Conservation (phyloP, 2,797 vertebrate genomes). For the Amblyraja radiata region DNA sequence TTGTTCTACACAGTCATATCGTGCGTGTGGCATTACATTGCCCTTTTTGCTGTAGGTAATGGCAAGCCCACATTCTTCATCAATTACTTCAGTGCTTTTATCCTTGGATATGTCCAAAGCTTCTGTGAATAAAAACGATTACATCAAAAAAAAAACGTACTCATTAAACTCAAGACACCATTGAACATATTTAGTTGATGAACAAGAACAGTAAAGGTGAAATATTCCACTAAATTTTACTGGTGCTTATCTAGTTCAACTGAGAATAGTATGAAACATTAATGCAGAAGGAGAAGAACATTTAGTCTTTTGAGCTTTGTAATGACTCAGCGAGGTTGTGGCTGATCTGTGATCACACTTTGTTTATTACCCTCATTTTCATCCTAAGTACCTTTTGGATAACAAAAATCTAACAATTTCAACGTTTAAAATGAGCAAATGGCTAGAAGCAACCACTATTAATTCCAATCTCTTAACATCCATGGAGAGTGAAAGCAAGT, state of each 20-base stretch:
- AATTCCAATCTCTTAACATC: too few species aligned
- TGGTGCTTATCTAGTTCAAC: background rate
- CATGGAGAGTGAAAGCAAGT: too few species aligned
- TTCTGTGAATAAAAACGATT: background rate
- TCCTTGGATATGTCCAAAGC: constrained; percentile 26
- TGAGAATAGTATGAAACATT: background rate
- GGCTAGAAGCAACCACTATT: too few species aligned
- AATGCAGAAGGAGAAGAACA: background rate
- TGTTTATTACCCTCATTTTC: too few species aligned
- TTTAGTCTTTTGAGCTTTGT: too few species aligned
- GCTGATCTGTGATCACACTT: too few species aligned
- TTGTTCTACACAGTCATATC: constrained; percentile 66
- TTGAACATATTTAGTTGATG: background rate
- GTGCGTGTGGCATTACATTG: constrained; percentile 70
- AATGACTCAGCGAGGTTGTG: too few species aligned
- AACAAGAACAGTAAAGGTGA: background rate
- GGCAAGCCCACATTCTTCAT: constrained; percentile 55
- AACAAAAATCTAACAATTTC: too few species aligned
- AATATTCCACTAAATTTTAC: background rate
- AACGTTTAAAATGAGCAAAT: too few species aligned
- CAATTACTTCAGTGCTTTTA: constrained; percentile 45
- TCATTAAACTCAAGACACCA: background rate
- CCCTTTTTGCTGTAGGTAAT: constrained; percentile 68
- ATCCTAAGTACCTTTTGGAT: too few species aligned
- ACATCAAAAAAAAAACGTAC: background rate